Conservation (phyloP, 2,888 invertebrate species). For the Dryocosmus kuriphilus region DNA sequence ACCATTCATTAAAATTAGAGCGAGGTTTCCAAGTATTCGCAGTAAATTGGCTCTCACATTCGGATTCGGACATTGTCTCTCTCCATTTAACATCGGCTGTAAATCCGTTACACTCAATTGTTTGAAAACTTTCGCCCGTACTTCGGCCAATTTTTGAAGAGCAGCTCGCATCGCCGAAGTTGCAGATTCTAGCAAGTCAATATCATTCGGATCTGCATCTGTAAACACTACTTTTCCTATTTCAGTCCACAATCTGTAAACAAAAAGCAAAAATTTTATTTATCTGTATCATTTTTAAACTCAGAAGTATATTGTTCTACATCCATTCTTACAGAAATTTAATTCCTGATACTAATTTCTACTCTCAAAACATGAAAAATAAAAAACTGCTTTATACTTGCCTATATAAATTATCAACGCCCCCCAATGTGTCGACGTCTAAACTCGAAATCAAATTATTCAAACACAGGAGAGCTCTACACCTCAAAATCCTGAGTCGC, state of each 20-base stretch:
- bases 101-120: constrained; percentile 81
- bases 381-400: constrained; percentile 43
- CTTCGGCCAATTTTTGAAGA: constrained; percentile 82
- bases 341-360: background rate
- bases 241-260: constrained; percentile 82
- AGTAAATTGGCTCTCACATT: constrained; percentile 68
- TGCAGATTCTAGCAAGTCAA: constrained; percentile 83
- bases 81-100: constrained; percentile 76
- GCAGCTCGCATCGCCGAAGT: constrained; percentile 88
- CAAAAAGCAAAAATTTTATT: constrained; percentile 1
- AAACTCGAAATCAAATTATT: constrained; percentile 85
- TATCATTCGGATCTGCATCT: constrained; percentile 77
- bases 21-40: constrained; percentile 67
- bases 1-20: constrained; percentile 60
- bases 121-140: constrained; percentile 78
- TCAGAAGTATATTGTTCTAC: background rate
- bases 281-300: background rate
- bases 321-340: too few species aligned
- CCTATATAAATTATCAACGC: constrained; percentile 80
- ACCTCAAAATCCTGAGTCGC: constrained; percentile 80
- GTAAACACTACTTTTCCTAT: constrained; percentile 83
- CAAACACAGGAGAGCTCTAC: constrained; percentile 84
- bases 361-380: background rate
- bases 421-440: constrained; percentile 83
- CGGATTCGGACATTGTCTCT: constrained; percentile 62